A percentile compares a stretch with the other conserved stretches of the same genome.
These are phyloP conservation scores for Elegia similella DNA, from an alignment of 2,888 invertebrate genomes.

Conservation along the genomic window DNA sequence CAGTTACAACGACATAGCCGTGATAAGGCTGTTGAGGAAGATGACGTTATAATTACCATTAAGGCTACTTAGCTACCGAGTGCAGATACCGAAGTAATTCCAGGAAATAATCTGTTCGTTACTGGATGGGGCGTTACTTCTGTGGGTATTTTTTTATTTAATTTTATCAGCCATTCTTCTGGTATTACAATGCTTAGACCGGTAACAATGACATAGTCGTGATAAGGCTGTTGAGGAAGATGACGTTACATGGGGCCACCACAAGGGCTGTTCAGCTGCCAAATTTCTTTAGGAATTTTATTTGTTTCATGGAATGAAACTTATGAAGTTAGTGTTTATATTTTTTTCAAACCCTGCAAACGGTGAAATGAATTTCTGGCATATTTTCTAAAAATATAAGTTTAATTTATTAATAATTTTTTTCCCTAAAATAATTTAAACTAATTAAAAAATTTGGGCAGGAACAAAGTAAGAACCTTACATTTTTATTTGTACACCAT, in stretches of 20 bases:
- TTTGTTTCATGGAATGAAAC: too few species aligned
- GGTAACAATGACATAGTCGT: conserved; percentile 72
- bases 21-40: conserved; percentile 47
- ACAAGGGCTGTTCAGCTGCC: conserved; percentile 44
- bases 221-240: conserved; percentile 47
- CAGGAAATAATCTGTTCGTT: conserved; percentile 44
- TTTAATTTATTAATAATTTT: too few species aligned
- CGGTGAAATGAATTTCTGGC: not conserved
- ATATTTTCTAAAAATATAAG: too few species aligned
- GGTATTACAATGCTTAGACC: conserved; percentile 47
- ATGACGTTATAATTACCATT: conserved; percentile 53
- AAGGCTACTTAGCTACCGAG: conserved; percentile 40
- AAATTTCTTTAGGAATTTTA: too few species aligned
- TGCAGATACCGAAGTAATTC: conserved; percentile 33
- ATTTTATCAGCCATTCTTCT: not conserved
- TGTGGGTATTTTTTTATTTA: conserved; percentile 39
- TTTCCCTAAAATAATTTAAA: too few species aligned
- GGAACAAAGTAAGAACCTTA: too few species aligned
- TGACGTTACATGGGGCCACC: conserved; percentile 50
- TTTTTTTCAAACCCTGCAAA: not conserved
- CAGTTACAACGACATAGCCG: conserved; percentile 69
- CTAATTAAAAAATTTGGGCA: too few species aligned
- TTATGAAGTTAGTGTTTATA: too few species aligned
- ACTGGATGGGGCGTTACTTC: conserved; percentile 64
- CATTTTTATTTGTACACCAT: too few species aligned